Evolutionary conservation across 2,888 invertebrate species (phyloP).

Genomic region (Amphiduros pacificus): DNA sequence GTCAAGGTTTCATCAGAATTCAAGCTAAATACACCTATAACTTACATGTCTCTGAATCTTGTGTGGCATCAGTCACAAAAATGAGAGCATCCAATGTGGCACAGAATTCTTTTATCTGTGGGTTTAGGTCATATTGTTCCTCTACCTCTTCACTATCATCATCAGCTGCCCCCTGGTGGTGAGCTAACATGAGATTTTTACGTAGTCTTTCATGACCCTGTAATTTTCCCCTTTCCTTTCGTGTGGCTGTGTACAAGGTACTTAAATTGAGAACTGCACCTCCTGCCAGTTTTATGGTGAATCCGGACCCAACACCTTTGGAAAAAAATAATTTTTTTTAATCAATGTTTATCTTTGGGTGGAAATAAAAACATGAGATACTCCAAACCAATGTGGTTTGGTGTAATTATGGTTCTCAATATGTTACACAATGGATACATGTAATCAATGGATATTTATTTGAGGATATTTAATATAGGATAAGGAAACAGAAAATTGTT

Average conservation of each 20-base stretch:
- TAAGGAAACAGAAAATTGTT: background rate
- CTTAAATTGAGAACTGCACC: constrained; percentile 22
- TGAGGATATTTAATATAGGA: too few relatives aligned
- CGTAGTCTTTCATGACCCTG: constrained; percentile 13
- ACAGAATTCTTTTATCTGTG: constrained; percentile 49
- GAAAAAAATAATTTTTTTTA: too few relatives aligned
- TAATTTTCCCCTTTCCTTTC: constrained; percentile 21
- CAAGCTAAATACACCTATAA: background rate
- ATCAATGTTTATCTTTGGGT: too few relatives aligned
- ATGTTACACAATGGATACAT: too few relatives aligned
- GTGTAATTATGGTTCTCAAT: too few relatives aligned
- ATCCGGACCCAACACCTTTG: constrained; percentile 29
- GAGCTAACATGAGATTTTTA: constrained; percentile 36
- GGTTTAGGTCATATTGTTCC: constrained; percentile 38
- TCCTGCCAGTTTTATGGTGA: constrained; percentile 23
- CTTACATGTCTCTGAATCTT: constrained; percentile 31
- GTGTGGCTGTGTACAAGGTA: constrained; percentile 29
- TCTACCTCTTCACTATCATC: constrained; percentile 8
- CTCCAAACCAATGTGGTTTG: too few relatives aligned
- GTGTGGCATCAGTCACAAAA: constrained; percentile 51
- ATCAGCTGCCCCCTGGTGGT: constrained; percentile 15
- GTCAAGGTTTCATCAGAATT: background rate
- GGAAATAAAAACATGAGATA: too few relatives aligned
- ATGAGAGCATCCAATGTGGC: constrained; percentile 51
- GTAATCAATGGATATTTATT: too few relatives aligned